These are phyloP conservation scores for Notoglanidium macrostoma DNA, from an alignment of 2,797 vertebrate genomes.

Conservation along the genomic window DNA sequence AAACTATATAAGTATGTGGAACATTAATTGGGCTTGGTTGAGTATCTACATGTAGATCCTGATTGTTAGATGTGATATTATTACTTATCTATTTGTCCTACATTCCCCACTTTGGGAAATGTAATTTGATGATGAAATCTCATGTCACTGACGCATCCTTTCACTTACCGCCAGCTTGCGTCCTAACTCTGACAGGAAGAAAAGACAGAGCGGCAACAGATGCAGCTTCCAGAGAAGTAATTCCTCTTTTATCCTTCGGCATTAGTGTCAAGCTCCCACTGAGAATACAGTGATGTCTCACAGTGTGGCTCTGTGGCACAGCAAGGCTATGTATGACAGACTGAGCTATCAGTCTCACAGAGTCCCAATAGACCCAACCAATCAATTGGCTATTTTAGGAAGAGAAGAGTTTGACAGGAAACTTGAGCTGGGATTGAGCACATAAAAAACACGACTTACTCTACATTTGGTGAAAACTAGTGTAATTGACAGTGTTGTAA, in stretches of 20 bases:
- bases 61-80: slow-evolving; percentile 15
- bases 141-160: slow-evolving; percentile 45
- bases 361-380: slow-evolving; percentile 11
- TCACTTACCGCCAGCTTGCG: slow-evolving; percentile 47
- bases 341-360: slow-evolving; percentile 40
- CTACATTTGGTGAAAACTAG: not conserved
- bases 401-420: slow-evolving; percentile 30
- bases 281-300: slow-evolving; percentile 42
- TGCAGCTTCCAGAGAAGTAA: slow-evolving; percentile 48
- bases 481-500: not conserved
- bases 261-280: slow-evolving; percentile 46
- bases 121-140: slow-evolving; percentile 50
- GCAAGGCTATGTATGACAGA: slow-evolving; percentile 39
- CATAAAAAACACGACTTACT: not conserved
- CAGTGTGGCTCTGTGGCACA: slow-evolving; percentile 36
- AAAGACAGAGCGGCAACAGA: slow-evolving; percentile 41
- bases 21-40: slow-evolving; percentile 13
- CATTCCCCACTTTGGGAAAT: slow-evolving; percentile 42
- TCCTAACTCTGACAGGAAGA: slow-evolving; percentile 39
- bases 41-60: slow-evolving; percentile 37
- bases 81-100: slow-evolving; percentile 45
- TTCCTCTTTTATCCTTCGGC: slow-evolving; percentile 47
- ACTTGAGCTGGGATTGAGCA: not conserved
- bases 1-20: not conserved
- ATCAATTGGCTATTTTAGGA: slow-evolving; percentile 37